Base-by-base conservation (phyloP, 92 coral and sea anemone species). In the Siderastrea siderea region DNA sequence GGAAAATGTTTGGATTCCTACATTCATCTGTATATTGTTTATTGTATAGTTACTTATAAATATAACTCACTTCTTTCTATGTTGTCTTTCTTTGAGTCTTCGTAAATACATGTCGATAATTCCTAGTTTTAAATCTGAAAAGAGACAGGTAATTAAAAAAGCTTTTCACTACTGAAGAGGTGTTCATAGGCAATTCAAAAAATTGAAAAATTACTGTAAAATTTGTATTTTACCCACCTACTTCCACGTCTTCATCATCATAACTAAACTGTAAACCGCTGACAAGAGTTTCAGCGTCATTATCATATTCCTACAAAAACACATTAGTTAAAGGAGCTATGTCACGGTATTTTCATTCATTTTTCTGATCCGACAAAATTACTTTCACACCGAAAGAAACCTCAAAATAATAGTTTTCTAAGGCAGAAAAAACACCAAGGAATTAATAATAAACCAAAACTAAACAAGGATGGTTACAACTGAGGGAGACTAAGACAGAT, bases 201-300 rank as follows among this genome's bases (percentile, higher is more conserved):
- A 65, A 65, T 5, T 19, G 57, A 50, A 72, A n/a, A 2, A 7
- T 49, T 3, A 12, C 6, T 5, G 48, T 16, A 46, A 70, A 9
- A 10, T 49, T 16, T 14, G 12, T 19, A 48, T 65, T 14, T 60
- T 54, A 5, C 87, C 14, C 66, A 97, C 99, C 99, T 87, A 78
- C 80, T 87, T 97, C 99, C 26, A 97, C 88, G 47, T 97, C 99
- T 68, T 97, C 99, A 63, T 97, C 99, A 78, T 97, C 99, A 76
- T 90, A 85, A 65, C 93, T 86, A 71, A 94, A 94, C 81, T 97
- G 99, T 49, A 97, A 83, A 11, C 96, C 98, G 83, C 99, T 97
- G 3, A 97, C 95, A 58, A 97, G 93, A 14, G 98, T 94, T 85
- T 97, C 99, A 26, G 99, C 98, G 13, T 97, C 99, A 89, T 97